Percentiles rank a stretch among this genome's conserved stretches.
Conservation (phyloP, 2,113 vertebrate genomes). For the Philantomba maxwellii region DNA sequence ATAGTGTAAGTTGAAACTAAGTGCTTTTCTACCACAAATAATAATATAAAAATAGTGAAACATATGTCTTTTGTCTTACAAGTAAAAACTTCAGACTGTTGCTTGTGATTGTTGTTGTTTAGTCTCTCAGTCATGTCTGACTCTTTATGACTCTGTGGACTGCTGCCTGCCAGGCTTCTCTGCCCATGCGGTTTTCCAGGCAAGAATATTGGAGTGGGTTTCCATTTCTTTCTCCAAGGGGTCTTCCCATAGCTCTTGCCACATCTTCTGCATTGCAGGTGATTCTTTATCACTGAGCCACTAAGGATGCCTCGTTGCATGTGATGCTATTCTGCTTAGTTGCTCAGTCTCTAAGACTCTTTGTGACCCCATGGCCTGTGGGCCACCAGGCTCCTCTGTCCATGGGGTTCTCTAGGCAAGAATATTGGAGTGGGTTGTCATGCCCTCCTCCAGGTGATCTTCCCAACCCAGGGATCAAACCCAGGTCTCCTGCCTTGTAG, state of each 20-base stretch:
- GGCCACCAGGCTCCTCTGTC: neutral
- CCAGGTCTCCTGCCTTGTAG: too few relatives aligned
- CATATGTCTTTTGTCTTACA: neutral
- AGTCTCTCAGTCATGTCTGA: neutral
- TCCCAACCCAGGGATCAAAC: too few relatives aligned
- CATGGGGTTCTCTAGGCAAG: neutral
- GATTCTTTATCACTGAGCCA: neutral
- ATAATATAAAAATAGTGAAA: neutral
- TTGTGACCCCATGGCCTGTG: neutral
- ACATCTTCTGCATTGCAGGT: neutral
- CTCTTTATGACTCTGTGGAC: neutral
- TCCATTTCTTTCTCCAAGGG: neutral
- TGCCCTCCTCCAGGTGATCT: too few relatives aligned
- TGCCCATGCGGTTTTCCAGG: neutral
- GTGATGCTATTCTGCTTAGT: neutral
- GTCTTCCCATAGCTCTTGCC: neutral
- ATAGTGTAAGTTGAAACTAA: neutral
- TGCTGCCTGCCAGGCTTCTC: neutral
- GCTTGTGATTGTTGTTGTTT: neutral
- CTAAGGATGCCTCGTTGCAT: neutral
- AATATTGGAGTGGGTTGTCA: neutral
- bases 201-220: neutral
- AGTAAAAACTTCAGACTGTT: neutral
- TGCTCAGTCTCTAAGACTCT: neutral
- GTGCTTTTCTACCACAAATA: neutral